Conservation (phyloP, 2,113 vertebrate species). For the Marcusenius ussheri region DNA sequence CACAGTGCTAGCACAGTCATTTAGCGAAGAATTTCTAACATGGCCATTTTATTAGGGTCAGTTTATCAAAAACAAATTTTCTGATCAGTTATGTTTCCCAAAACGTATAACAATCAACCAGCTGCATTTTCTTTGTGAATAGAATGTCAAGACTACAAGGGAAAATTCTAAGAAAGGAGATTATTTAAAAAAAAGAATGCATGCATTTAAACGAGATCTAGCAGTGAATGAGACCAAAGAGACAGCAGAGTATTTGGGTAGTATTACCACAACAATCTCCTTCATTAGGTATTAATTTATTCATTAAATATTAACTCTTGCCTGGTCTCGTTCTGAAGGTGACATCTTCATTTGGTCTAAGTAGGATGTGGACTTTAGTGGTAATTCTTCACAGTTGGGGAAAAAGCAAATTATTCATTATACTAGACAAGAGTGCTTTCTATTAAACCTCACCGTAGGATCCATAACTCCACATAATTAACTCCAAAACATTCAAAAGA, state of each 20-base stretch:
- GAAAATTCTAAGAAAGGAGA: background rate
- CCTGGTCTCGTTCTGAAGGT: constrained; percentile 57
- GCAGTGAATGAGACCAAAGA: constrained; percentile 1
- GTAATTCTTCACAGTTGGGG: constrained; percentile 58
- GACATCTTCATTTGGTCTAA: constrained; percentile 61
- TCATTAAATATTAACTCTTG: constrained; percentile 69
- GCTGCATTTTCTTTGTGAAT: constrained; percentile 24
- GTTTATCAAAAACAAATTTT: constrained; percentile 7
- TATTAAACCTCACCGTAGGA: constrained; percentile 56
- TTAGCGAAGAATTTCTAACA: constrained; percentile 41
- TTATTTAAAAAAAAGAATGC: background rate
- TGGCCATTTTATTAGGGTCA: constrained; percentile 24
- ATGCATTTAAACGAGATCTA: background rate
- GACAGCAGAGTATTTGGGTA: constrained; percentile 29
- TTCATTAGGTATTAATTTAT: constrained; percentile 72
- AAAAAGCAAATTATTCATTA: constrained; percentile 55
- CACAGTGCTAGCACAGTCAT: constrained; percentile 47
- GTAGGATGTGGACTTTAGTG: constrained; percentile 47
- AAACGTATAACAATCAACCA: background rate
- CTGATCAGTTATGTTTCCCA: background rate
- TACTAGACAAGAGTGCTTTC: constrained; percentile 48
- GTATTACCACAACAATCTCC: constrained; percentile 35
- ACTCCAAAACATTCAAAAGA: constrained; percentile 55
- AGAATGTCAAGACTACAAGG: background rate
- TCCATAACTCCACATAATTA: constrained; percentile 53